phyloP scores from a whole-genome alignment of 2,888 invertebrate species.

The Cephus sareptanus region DNA sequence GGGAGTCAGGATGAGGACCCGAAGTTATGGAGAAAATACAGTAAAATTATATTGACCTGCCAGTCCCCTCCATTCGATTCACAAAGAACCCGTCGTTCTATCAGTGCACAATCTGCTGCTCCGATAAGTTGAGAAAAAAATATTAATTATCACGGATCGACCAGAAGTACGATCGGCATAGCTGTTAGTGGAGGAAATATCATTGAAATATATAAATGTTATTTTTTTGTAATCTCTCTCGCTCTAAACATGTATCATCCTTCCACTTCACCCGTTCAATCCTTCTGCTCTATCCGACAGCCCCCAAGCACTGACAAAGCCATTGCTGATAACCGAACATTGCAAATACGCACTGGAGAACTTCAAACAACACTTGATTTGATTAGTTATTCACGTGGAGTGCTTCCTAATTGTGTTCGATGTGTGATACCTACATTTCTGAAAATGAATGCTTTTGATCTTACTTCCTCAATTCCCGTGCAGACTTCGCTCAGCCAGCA shows the following conservation, averaged over 20 bases:
- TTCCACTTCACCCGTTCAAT: not conserved
- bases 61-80: not conserved
- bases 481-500: not conserved
- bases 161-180: not conserved
- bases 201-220: not conserved
- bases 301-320: constrained; percentile 19
- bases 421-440: not conserved
- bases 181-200: not conserved
- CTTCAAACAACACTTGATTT: constrained; percentile 23
- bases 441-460: not conserved
- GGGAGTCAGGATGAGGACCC: not conserved
- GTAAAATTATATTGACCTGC: constrained; percentile 1
- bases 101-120: not conserved
- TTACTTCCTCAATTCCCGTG: not conserved
- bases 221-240: not conserved
- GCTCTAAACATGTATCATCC: not conserved
- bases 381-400: constrained; percentile 11
- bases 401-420: not conserved
- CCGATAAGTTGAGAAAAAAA: not conserved
- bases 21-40: not conserved
- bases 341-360: constrained; percentile 17
- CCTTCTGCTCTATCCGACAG: not conserved
- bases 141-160: not conserved
- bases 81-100: not conserved
- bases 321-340: constrained; percentile 27